Percentiles rank a stretch among this genome's conserved stretches.
Evolutionary conservation across 2,888 invertebrate genomes (phyloP).

Genomic region (Ptilodon capucinus): DNA sequence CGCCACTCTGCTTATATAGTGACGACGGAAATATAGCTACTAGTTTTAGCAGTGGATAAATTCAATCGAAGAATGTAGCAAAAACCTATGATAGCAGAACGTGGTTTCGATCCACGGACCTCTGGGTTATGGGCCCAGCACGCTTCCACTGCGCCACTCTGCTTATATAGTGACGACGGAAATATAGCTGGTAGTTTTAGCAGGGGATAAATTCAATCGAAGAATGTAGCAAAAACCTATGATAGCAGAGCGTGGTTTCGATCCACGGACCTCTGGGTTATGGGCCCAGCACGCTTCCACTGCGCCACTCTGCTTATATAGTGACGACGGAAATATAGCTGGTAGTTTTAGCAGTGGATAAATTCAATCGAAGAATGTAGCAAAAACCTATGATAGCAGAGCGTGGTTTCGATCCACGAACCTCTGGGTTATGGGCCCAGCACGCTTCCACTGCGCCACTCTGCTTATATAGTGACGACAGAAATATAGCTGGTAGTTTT

Average conservation of each 20-base stretch:
- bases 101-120: constrained; percentile 94
- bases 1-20: constrained; percentile 86
- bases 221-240: background rate
- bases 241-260: constrained; percentile 93
- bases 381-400: constrained; percentile 14
- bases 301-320: constrained; percentile 87
- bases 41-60: background rate
- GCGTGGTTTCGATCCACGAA: constrained; percentile 92
- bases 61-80: background rate
- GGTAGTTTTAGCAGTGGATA: too few relatives aligned
- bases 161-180: constrained; percentile 58
- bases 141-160: constrained; percentile 93
- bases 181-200: too few relatives aligned
- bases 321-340: background rate
- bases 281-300: constrained; percentile 93
- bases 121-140: constrained; percentile 94
- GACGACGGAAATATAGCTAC: background rate
- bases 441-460: constrained; percentile 93
- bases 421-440: constrained; percentile 94
- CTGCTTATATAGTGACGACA: constrained; percentile 70
- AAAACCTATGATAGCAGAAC: constrained; percentile 81
- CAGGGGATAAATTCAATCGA: too few relatives aligned
- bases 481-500: background rate
- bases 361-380: too few relatives aligned
- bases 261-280: constrained; percentile 95